Evolutionary conservation across 2,113 vertebrate species (phyloP).

Genomic region (Antennarius striatus): DNA sequence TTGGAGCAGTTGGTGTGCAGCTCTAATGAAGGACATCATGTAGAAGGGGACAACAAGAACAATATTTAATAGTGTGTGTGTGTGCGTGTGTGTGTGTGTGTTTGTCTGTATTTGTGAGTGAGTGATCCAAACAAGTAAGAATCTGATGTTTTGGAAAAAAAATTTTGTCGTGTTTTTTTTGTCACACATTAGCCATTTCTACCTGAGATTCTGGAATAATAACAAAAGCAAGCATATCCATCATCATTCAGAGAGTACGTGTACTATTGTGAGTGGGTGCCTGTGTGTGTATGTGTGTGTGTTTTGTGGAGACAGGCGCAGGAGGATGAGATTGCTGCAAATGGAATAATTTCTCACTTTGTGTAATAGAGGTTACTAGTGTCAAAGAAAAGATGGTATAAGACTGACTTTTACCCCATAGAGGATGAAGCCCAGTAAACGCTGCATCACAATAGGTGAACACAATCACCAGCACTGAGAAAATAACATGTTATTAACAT

Average conservation of each 20-base stretch:
- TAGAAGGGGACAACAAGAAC: background rate
- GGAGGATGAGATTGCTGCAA: slow-evolving; percentile 23
- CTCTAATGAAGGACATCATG: background rate
- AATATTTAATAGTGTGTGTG: too few relatives aligned
- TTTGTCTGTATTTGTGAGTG: too few relatives aligned
- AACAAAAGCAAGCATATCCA: slow-evolving; percentile 7
- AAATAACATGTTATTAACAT: too few relatives aligned
- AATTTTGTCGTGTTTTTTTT: background rate
- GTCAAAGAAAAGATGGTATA: slow-evolving; percentile 23
- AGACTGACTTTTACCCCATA: background rate
- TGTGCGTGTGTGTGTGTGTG: background rate
- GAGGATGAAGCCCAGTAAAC: too few relatives aligned
- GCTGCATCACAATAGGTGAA: too few relatives aligned
- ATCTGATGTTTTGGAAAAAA: slow-evolving; percentile 28
- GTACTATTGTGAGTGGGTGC: too few relatives aligned
- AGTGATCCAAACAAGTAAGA: background rate
- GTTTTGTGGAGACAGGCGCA: slow-evolving; percentile 2
- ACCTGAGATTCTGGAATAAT: background rate
- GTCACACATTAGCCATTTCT: background rate
- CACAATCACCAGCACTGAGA: too few relatives aligned
- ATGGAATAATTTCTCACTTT: slow-evolving; percentile 58
- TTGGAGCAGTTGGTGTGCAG: background rate
- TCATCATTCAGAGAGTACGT: slow-evolving; percentile 5
- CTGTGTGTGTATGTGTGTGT: background rate
- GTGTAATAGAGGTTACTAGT: slow-evolving; percentile 40